phyloP scores from a whole-genome alignment of 2,797 vertebrate genomes.

The Melanotaenia nigrans region DNA sequence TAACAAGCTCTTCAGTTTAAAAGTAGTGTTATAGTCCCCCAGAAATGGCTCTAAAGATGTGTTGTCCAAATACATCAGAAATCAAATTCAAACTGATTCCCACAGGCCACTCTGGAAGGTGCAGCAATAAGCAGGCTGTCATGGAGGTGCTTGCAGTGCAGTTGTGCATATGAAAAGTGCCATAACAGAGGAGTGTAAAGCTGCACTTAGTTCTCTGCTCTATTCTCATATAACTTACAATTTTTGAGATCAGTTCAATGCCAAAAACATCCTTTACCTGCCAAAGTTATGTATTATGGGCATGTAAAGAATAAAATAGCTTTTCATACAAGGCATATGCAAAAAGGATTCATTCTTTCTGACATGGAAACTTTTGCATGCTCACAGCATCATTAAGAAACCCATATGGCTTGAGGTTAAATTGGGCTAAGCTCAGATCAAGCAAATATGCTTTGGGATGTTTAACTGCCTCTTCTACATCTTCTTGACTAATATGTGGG shows the following conservation, averaged over 20 bases:
- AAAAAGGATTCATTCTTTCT: no score
- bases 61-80: slow-evolving; percentile 17
- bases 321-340: no score
- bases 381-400: no score
- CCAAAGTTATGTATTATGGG: neutral
- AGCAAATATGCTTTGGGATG: no score
- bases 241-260: neutral
- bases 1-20: slow-evolving; percentile 4
- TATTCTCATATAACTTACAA: neutral
- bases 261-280: neutral
- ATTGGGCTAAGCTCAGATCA: no score
- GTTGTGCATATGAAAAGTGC: neutral
- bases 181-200: neutral
- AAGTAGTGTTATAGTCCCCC: neutral
- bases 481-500: no score
- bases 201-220: neutral
- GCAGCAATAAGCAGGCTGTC: neutral
- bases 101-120: neutral
- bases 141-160: neutral
- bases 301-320: no score
- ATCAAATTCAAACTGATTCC: slow-evolving; percentile 11
- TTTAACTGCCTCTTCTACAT: no score
- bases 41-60: slow-evolving; percentile 18
- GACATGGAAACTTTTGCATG: no score
- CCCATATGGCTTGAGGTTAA: no score